phyloP scores from a whole-genome alignment of 2,113 vertebrate species.

The Mixornis gularis region DNA sequence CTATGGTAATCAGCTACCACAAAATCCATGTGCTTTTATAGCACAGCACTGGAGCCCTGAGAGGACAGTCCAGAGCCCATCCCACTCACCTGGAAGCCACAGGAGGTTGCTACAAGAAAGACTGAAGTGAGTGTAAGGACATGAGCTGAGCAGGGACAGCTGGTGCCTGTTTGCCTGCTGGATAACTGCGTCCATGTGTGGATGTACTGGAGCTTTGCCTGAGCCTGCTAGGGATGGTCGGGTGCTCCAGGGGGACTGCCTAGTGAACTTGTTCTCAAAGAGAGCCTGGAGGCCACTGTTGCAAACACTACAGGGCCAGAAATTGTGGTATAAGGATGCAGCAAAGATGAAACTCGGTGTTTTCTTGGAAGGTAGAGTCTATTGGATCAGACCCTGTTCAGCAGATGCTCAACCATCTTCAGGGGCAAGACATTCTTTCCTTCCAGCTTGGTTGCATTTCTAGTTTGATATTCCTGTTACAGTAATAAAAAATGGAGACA shows the following conservation, averaged over 20 bases:
- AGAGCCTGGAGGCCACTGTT: neutral
- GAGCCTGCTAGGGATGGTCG: neutral
- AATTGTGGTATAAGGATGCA: neutral
- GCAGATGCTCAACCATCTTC: neutral
- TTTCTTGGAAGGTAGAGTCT: neutral
- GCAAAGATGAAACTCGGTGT: neutral
- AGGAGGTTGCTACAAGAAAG: neutral
- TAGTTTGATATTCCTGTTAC: neutral
- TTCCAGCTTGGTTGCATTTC: neutral
- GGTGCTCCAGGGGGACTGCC: neutral
- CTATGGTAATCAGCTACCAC: neutral
- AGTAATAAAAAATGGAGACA: neutral
- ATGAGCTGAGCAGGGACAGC: neutral
- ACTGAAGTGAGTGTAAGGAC: neutral
- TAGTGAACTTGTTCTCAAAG: neutral
- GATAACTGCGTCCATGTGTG: accelerated
- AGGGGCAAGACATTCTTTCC: neutral
- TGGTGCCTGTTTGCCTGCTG: neutral
- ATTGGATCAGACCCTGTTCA: neutral
- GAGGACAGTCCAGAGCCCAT: neutral
- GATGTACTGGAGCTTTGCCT: neutral
- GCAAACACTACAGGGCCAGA: neutral
- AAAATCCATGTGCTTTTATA: neutral
- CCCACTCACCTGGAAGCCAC: neutral
- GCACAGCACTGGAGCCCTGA: neutral